These are phyloP conservation scores for Potamilus streckersoni DNA, from an alignment of 1,140 invertebrate genomes.

Conservation along the genomic window DNA sequence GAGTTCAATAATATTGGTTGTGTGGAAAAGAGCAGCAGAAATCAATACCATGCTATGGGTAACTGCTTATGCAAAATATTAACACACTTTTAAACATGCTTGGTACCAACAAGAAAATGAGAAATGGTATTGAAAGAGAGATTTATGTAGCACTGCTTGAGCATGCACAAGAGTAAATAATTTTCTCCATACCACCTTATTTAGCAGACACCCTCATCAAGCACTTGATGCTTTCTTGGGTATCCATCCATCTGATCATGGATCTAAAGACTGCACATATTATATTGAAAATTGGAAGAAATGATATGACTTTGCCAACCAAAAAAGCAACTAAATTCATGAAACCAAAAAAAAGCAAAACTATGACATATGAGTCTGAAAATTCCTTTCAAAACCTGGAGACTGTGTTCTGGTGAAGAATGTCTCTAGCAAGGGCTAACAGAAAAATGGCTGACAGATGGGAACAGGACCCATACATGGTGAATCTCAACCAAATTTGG, in stretches of 20 bases:
- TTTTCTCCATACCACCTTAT: constrained; percentile 33
- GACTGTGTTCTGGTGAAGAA: constrained; percentile 18
- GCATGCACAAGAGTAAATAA: constrained; percentile 31
- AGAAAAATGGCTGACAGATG: constrained; percentile 26
- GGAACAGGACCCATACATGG: constrained; percentile 21
- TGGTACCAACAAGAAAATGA: constrained; percentile 25
- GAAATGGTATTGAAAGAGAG: constrained; percentile 26
- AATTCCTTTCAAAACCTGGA: not conserved
- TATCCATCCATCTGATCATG: not conserved
- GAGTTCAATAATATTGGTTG: not conserved
- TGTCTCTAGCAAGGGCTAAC: constrained; percentile 11
- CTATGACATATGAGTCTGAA: constrained; percentile 12
- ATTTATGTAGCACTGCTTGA: constrained; percentile 11
- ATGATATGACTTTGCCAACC: constrained; percentile 1
- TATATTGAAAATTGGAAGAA: constrained; percentile 9
- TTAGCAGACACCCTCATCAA: constrained; percentile 31
- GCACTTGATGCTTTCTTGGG: constrained; percentile 27
- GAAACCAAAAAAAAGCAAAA: not conserved
- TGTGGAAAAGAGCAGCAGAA: not conserved
- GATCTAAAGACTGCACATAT: not conserved
- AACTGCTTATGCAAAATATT: constrained; percentile 3
- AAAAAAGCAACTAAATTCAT: constrained; percentile 6
- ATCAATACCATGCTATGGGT: constrained; percentile 4
- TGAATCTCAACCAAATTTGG: constrained; percentile 9
- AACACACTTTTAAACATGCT: constrained; percentile 21